Evolutionary conservation across 2,888 invertebrate genomes (phyloP), one percentile per base, ranked within the genome.

Genomic region (Tetropium fuscum): DNA sequence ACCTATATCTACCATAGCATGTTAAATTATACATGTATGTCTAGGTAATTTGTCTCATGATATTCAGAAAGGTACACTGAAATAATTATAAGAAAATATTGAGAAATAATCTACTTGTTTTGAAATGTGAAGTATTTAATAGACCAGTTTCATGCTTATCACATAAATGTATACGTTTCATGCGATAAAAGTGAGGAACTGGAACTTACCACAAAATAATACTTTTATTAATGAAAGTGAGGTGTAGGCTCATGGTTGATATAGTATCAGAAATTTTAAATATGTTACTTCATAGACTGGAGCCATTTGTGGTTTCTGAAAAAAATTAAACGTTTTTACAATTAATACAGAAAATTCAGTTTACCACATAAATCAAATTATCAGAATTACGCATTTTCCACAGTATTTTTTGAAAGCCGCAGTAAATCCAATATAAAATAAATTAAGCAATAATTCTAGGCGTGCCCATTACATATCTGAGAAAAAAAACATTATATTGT

Each of bases 401-500:
- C 19, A 19, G 10, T 4, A 16, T 10, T 16, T 36, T 48, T 48
- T 48, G 13, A 36, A 20, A 48, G 15, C 32, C 36, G 7, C n/a
- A n/a, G 11, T 19, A 34, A 47, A 32, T 34, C 13, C 6, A 32
- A 4, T 36, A 48, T 7, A 15, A 48, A 48, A 13, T n/a, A 34
- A 41, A 47, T 58, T 58, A 41, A 53, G 34, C 51, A 40, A 58
- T 47, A 49, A 19, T 3, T 16, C 22, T 47, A 30, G 58, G 58
- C 47, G 58, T 53, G 47, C 18, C 51, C 34, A 22, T 34, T 47
- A 20, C 41, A 41, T 48, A 30, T 30, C 22, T 19, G 27, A 27
- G 10, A 54, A 56, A 58, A 44, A 53, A 47, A 13, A 20, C 22
- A 51, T 53, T 40, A 53, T 58, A 54, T 57, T 58, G 54, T 41